Percentiles rank a stretch among this genome's conserved stretches.
Evolutionary conservation across 2,797 vertebrate genomes (phyloP).

Genomic region (Myiotriccus ornatus): DNA sequence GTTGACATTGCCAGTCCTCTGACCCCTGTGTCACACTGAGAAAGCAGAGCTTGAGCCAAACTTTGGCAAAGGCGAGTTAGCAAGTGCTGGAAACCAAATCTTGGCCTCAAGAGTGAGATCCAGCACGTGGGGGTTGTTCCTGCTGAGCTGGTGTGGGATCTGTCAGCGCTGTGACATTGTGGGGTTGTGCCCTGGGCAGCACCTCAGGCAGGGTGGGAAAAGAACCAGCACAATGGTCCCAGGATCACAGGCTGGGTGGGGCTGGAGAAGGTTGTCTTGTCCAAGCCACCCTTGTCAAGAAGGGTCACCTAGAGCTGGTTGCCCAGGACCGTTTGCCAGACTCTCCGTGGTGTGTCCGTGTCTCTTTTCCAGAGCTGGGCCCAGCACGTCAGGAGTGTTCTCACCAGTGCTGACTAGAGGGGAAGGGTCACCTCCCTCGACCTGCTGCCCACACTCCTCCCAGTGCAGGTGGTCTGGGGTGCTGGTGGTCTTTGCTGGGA

Average conservation of each 20-base stretch:
- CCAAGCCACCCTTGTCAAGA: background rate
- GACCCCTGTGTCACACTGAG: background rate
- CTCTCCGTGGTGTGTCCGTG: background rate
- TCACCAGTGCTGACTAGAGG: background rate
- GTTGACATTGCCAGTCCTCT: background rate
- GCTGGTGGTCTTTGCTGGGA: background rate
- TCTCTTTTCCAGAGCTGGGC: background rate
- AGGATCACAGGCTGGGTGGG: background rate
- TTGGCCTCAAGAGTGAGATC: fast-evolving
- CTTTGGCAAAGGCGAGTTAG: background rate
- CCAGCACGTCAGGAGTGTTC: background rate
- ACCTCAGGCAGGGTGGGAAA: background rate
- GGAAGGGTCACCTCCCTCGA: background rate
- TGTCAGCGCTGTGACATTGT: background rate
- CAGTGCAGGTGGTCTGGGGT: background rate
- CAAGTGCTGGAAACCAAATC: background rate
- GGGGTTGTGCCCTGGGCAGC: background rate
- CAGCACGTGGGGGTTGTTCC: fast-evolving
- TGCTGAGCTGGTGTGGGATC: background rate
- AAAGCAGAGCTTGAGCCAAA: background rate
- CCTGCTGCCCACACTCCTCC: background rate
- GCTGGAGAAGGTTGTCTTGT: background rate
- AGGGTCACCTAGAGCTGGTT: background rate
- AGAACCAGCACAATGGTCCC: background rate
- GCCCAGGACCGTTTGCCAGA: background rate